These are phyloP conservation scores for Galaxea fascicularis DNA, from an alignment of 92 coral and sea anemone species.

Conservation along the genomic window DNA sequence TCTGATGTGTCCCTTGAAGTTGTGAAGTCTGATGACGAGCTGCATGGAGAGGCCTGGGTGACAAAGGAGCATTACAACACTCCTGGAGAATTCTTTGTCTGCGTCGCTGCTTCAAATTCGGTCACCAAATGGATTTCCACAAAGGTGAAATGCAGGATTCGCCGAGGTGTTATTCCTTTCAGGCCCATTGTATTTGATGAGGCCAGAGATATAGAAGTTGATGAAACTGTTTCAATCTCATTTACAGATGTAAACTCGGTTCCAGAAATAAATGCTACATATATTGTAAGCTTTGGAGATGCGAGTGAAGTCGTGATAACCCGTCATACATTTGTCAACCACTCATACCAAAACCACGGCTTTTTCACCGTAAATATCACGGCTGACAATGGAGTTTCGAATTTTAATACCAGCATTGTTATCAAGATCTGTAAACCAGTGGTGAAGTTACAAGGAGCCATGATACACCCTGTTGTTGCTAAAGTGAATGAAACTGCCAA, in stretches of 20 bases:
- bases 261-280: slow-evolving; percentile 34
- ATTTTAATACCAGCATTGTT: slow-evolving; percentile 1
- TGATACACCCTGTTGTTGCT: slow-evolving; percentile 29
- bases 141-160: slow-evolving; percentile 23
- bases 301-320: slow-evolving; percentile 51
- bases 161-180: slow-evolving; percentile 53
- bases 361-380: slow-evolving; percentile 59
- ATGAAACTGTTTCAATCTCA: slow-evolving; percentile 53
- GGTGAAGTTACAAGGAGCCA: slow-evolving; percentile 41
- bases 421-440: slow-evolving; percentile 59
- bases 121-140: slow-evolving; percentile 27
- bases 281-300: slow-evolving; percentile 63
- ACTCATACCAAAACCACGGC: slow-evolving; percentile 38
- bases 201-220: slow-evolving; percentile 46
- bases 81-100: slow-evolving; percentile 55
- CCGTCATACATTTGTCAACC: slow-evolving; percentile 29
- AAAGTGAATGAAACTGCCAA: slow-evolving; percentile 40
- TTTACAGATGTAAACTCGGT: slow-evolving; percentile 39
- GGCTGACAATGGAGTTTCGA: slow-evolving; percentile 63
- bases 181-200: slow-evolving; percentile 14
- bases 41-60: slow-evolving; percentile 44
- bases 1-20: neutral
- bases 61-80: slow-evolving; percentile 55
- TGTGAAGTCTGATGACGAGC: slow-evolving; percentile 39
- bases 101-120: slow-evolving; percentile 64